These are phyloP conservation scores for Siphlonurus alternatus DNA, from an alignment of 2,888 invertebrate genomes.

Conservation along the genomic window DNA sequence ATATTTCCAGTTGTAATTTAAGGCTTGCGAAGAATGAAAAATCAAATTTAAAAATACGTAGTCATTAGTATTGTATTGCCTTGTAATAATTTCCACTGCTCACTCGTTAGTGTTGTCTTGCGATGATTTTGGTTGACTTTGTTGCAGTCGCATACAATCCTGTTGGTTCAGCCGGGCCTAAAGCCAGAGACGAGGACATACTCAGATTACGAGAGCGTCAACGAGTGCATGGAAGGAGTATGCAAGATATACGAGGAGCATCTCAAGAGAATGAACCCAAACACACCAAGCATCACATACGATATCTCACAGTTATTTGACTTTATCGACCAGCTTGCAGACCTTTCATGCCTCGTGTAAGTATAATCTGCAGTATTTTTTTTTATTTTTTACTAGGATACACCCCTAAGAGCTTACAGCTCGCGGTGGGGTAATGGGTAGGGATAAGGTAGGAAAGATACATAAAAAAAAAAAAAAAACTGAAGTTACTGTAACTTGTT, in stretches of 20 bases:
- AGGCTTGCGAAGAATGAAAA: too few relatives aligned
- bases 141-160: slow-evolving; percentile 85
- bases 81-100: too few relatives aligned
- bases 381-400: neutral
- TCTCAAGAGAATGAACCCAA: slow-evolving; percentile 85
- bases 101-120: too few relatives aligned
- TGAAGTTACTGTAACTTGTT: too few relatives aligned
- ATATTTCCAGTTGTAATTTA: neutral
- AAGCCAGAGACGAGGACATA: slow-evolving; percentile 94
- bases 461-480: too few relatives aligned
- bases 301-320: slow-evolving; percentile 97
- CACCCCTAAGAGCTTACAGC: too few relatives aligned
- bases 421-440: too few relatives aligned
- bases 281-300: slow-evolving; percentile 93
- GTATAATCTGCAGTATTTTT: slow-evolving; percentile 19
- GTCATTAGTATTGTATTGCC: too few relatives aligned
- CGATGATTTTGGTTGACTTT: slow-evolving; percentile 12
- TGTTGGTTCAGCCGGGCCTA: slow-evolving; percentile 83
- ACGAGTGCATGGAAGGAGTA: slow-evolving; percentile 95
- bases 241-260: slow-evolving; percentile 99
- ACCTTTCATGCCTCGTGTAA: slow-evolving; percentile 87
- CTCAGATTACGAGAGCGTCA: slow-evolving; percentile 95
- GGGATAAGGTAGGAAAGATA: neutral
- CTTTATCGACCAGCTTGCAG: slow-evolving; percentile 90
- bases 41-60: too few relatives aligned